A percentile compares a stretch with the other conserved stretches of the same genome.
Evolutionary conservation across 2,113 vertebrate genomes (phyloP).

Genomic region (Rhynchopsitta pachyrhyncha): DNA sequence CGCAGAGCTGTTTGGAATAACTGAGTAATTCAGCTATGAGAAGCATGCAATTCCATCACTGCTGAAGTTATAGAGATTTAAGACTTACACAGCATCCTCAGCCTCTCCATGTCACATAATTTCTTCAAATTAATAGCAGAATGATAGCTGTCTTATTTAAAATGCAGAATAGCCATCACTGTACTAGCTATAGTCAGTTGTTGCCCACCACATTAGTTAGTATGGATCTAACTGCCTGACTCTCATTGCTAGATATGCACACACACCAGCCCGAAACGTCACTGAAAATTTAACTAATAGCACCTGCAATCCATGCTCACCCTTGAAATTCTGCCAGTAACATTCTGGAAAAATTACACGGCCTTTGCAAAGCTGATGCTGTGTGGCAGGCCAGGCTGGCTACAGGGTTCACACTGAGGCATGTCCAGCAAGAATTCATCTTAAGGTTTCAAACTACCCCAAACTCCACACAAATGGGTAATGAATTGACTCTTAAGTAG

Average conservation of each 20-base stretch:
- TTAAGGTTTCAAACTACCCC: neutral
- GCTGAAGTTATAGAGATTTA: neutral
- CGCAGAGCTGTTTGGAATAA: neutral
- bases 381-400: neutral
- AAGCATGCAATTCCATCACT: neutral
- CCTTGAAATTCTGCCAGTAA: neutral
- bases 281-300: neutral
- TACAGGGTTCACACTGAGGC: rapidly evolving
- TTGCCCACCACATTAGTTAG: neutral
- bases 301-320: too few species aligned
- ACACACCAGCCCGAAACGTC: rapidly evolving
- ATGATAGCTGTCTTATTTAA: neutral
- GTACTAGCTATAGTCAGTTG: rapidly evolving
- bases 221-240: neutral
- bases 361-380: neutral
- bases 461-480: neutral
- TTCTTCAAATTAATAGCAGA: neutral
- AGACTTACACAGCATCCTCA: neutral
- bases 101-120: neutral
- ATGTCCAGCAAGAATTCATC: neutral
- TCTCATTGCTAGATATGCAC: neutral
- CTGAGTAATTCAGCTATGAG: neutral
- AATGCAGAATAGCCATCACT: neutral
- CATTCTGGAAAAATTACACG: neutral
- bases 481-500: neutral